Conservation (phyloP, 2,888 invertebrate genomes). For the Argyra leucocephala region DNA sequence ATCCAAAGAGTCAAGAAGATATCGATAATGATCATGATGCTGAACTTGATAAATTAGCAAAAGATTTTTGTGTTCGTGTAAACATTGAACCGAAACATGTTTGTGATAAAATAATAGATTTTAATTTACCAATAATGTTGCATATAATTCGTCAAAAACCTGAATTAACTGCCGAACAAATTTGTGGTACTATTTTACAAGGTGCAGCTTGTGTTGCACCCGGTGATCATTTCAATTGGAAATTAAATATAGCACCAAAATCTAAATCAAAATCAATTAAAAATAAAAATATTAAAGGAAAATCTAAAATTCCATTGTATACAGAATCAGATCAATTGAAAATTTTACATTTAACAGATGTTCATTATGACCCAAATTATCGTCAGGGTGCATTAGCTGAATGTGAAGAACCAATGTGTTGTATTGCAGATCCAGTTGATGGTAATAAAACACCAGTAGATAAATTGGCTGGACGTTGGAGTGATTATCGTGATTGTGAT, state of each 20-base stretch:
- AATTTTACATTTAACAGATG: conserved; percentile 45
- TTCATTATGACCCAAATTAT: conserved; percentile 71
- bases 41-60: conserved; percentile 39
- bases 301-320: conserved; percentile 27
- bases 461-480: conserved; percentile 64
- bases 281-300: conserved; percentile 26
- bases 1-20: conserved; percentile 46
- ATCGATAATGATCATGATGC: conserved; percentile 35
- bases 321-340: conserved; percentile 27
- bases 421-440: conserved; percentile 44
- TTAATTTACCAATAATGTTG: conserved; percentile 53
- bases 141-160: conserved; percentile 46
- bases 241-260: conserved; percentile 24
- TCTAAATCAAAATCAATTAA: neutral
- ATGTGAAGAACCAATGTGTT: conserved; percentile 71
- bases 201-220: conserved; percentile 29
- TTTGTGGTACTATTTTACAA: conserved; percentile 36
- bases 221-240: conserved; percentile 33
- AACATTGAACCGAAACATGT: conserved; percentile 52
- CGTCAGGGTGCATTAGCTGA: conserved; percentile 55
- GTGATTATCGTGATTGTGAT: conserved; percentile 70
- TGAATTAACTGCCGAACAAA: conserved; percentile 43
- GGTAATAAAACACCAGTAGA: conserved; percentile 21
- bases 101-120: conserved; percentile 51
- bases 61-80: conserved; percentile 48